phyloP scores from a whole-genome alignment of 1,140 invertebrate species.

The Tachypleus tridentatus region DNA sequence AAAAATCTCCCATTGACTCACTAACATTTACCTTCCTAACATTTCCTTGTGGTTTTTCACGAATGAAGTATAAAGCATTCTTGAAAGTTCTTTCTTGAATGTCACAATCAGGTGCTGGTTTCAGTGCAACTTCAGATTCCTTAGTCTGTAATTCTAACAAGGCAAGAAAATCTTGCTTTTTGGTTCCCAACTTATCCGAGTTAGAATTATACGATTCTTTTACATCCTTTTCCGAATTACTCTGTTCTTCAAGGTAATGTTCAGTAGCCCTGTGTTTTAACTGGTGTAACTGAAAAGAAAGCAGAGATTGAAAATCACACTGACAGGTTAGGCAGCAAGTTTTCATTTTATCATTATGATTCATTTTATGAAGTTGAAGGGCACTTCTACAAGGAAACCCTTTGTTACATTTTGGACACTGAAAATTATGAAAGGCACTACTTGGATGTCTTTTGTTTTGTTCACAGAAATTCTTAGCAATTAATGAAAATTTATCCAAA shows the following conservation, averaged over 20 bases:
- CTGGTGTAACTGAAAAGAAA: slow-evolving; percentile 31
- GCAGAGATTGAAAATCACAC: slow-evolving; percentile 29
- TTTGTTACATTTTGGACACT: slow-evolving; percentile 54
- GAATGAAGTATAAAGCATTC: slow-evolving; percentile 11
- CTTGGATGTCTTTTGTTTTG: slow-evolving; percentile 49
- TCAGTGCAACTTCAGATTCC: not conserved
- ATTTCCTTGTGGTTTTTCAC: slow-evolving; percentile 8
- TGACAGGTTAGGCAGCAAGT: slow-evolving; percentile 26
- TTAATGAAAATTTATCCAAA: slow-evolving; percentile 58
- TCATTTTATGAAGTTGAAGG: slow-evolving; percentile 29
- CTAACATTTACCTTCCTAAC: not conserved
- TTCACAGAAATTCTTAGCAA: slow-evolving; percentile 58
- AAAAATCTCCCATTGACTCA: slow-evolving; percentile 41
- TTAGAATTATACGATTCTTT: not conserved
- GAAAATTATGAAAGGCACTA: slow-evolving; percentile 47
- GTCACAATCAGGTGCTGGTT: too few species aligned
- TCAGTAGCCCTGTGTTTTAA: slow-evolving; percentile 30
- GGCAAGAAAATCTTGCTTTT: slow-evolving; percentile 62
- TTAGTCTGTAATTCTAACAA: slow-evolving; percentile 44
- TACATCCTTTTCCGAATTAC: slow-evolving; percentile 12
- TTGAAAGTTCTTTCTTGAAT: slow-evolving; percentile 15
- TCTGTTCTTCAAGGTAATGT: slow-evolving; percentile 13
- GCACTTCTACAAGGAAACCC: slow-evolving; percentile 61
- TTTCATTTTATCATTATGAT: slow-evolving; percentile 8
- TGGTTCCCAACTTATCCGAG: too few species aligned